Conservation (phyloP, 2,888 invertebrate genomes). For the Hemithea aestivaria region DNA sequence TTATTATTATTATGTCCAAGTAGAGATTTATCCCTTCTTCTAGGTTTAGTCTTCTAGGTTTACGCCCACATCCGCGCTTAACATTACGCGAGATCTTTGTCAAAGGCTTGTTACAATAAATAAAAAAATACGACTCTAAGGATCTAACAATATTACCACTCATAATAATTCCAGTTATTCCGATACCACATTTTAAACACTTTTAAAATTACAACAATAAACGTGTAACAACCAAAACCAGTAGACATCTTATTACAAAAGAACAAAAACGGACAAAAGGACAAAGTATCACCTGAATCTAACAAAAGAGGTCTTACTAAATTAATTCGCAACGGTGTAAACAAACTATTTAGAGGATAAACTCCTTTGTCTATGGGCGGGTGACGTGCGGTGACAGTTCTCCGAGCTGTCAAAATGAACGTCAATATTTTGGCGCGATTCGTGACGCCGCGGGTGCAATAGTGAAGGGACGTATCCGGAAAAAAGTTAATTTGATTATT, state of each 20-base stretch:
- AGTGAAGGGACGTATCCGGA: constrained; percentile 24
- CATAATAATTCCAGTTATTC: no score
- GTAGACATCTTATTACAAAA: constrained; percentile 30
- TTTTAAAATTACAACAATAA: no score
- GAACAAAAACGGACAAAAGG: constrained; percentile 27
- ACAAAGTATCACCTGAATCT: constrained; percentile 20
- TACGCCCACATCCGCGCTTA: no score
- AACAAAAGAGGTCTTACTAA: constrained; percentile 23
- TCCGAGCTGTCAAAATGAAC: constrained; percentile 57
- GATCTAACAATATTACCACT: no score
- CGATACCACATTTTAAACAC: no score
- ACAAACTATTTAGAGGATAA: constrained; percentile 25
- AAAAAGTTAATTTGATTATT: no score
- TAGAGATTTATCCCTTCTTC: no score
- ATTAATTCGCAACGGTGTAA: constrained; percentile 30
- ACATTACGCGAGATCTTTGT: no score
- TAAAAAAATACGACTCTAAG: no score
- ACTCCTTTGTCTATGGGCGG: constrained; percentile 37
- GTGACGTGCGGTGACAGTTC: constrained; percentile 52
- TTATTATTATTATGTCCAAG: no score
- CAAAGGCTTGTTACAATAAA: no score
- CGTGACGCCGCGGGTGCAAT: constrained; percentile 59
- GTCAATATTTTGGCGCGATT: constrained; percentile 73
- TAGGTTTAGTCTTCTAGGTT: no score
- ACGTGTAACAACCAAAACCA: constrained; percentile 36